Conservation (phyloP, 2,113 vertebrate genomes). For the Entomyzon cyanotis region DNA sequence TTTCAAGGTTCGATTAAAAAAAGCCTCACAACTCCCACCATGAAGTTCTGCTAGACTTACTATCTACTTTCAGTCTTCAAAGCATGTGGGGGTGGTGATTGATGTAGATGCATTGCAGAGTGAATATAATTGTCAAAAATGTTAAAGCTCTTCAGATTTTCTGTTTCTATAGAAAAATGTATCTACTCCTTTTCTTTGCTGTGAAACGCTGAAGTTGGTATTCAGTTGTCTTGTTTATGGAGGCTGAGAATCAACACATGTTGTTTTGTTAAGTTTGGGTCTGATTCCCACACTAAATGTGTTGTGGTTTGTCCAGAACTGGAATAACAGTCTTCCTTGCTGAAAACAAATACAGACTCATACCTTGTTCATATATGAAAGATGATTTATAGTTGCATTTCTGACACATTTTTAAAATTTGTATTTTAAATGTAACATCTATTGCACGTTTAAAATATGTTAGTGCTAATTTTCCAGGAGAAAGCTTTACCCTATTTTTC, state of each 20-base stretch:
- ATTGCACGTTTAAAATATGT: not conserved
- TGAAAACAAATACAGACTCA: not conserved
- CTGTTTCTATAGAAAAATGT: slow-evolving; percentile 12
- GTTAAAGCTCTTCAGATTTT: slow-evolving; percentile 7
- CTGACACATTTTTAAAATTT: not conserved
- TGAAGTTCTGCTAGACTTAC: slow-evolving; percentile 41
- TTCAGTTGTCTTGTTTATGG: not conserved
- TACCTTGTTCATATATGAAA: not conserved
- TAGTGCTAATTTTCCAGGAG: not conserved
- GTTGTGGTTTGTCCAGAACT: not conserved
- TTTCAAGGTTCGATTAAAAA: not conserved
- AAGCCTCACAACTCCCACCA: not conserved
- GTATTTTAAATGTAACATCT: not conserved
- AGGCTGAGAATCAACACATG: not conserved
- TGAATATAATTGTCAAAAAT: slow-evolving; percentile 21
- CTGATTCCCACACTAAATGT: not conserved
- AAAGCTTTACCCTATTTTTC: not conserved
- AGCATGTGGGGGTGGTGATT: slow-evolving; percentile 35
- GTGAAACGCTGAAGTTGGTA: not conserved
- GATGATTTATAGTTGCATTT: not conserved
- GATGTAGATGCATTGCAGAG: slow-evolving; percentile 40
- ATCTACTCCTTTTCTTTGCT: not conserved
- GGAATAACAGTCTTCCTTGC: not conserved
- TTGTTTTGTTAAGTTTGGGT: not conserved
- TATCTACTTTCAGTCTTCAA: slow-evolving; percentile 48